These are phyloP conservation scores for Taphrorychus bicolor DNA, from an alignment of 2,888 invertebrate species.

Conservation along the genomic window DNA sequence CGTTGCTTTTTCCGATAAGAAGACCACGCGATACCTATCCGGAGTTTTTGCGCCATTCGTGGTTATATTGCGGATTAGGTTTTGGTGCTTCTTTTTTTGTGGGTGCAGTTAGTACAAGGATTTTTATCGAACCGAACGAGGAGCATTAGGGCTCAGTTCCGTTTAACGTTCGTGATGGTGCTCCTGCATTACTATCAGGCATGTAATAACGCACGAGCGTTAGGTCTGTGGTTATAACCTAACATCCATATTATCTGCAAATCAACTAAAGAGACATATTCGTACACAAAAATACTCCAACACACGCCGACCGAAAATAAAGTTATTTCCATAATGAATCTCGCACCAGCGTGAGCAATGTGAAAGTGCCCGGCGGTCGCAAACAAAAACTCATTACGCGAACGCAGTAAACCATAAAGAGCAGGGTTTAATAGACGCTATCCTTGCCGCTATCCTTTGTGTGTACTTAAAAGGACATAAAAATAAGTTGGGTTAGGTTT, in stretches of 20 bases:
- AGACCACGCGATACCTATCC: slow-evolving; percentile 1
- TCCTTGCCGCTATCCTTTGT: slow-evolving; percentile 2
- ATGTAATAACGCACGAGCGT: background rate
- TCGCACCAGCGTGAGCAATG: too few relatives aligned
- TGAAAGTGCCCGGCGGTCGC: slow-evolving; percentile 4
- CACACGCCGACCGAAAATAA: background rate
- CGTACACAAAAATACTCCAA: background rate
- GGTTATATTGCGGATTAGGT: background rate
- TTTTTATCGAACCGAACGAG: background rate
- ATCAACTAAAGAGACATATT: background rate
- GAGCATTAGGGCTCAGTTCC: background rate
- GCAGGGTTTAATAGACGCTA: slow-evolving; percentile 20
- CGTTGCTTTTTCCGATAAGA: background rate
- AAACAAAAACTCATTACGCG: slow-evolving; percentile 27
- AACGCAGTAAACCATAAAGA: slow-evolving; percentile 17
- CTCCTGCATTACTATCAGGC: background rate
- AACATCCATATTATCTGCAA: background rate
- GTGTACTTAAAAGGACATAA: slow-evolving; percentile 8
- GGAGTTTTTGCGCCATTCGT: background rate
- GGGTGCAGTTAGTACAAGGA: background rate
- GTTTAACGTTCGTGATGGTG: background rate
- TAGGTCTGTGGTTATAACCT: background rate
- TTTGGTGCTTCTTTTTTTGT: background rate
- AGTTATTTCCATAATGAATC: background rate
- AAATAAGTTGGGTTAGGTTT: background rate